A percentile compares a stretch with the other conserved stretches of the same genome.
These are phyloP conservation scores for Slavum lentiscoides DNA, from an alignment of 2,888 invertebrate species.

Conservation along the genomic window DNA sequence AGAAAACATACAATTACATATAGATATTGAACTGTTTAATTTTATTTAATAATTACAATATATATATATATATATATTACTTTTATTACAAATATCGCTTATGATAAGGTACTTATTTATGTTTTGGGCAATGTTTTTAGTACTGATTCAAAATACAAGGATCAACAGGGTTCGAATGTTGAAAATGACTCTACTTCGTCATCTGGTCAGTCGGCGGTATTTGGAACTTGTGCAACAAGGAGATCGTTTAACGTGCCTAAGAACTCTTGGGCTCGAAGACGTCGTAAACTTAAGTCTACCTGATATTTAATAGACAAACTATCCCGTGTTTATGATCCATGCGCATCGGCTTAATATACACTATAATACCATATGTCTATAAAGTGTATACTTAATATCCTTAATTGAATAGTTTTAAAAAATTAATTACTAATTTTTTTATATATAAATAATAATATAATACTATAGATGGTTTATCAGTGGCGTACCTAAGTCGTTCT, in stretches of 20 bases:
- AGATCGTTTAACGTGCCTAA: conserved; percentile 49
- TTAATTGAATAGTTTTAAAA: background rate
- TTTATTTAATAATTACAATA: background rate
- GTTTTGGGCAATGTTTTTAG: background rate
- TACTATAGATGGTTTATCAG: no score
- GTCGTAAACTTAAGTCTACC: conserved; percentile 51
- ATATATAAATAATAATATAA: no score
- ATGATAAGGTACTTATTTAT: no score
- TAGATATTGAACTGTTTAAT: no score
- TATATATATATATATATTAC: no score
- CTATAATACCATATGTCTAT: no score
- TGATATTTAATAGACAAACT: conserved; percentile 31
- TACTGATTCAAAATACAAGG: conserved; percentile 45
- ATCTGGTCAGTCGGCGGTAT: conserved; percentile 39
- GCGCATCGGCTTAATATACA: conserved; percentile 26
- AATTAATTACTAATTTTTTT: no score
- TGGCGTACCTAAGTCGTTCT: no score
- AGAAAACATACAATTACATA: no score
- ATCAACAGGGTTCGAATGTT: conserved; percentile 46
- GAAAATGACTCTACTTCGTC: conserved; percentile 41
- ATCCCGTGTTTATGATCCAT: conserved; percentile 14
- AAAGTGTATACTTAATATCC: background rate
- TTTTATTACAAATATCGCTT: background rate
- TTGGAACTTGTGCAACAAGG: conserved; percentile 20
- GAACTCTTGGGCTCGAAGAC: conserved; percentile 48